Evolutionary conservation across 2,888 invertebrate species (phyloP).

Genomic region (Onthophagus sagittarius): DNA sequence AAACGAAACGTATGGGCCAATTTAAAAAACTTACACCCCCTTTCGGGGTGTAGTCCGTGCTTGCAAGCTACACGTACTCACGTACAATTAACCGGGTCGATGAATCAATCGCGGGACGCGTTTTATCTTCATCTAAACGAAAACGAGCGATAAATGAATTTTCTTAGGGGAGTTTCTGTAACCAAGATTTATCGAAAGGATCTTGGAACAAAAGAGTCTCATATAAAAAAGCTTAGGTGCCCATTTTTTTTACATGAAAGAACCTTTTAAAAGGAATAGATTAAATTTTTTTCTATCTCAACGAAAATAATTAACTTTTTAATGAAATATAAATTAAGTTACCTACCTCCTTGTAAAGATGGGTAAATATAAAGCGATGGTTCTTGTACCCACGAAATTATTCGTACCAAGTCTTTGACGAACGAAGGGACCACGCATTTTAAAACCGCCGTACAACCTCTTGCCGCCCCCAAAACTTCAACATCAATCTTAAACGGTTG

Average conservation of each 20-base stretch:
- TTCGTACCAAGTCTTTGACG: slow-evolving; percentile 69
- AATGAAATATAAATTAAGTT: neutral
- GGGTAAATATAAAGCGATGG: slow-evolving; percentile 71
- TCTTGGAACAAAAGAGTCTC: neutral
- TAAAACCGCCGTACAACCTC: slow-evolving; percentile 69
- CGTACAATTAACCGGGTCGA: slow-evolving; percentile 12
- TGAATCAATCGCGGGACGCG: slow-evolving; percentile 6
- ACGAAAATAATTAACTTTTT: neutral
- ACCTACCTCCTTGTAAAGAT: slow-evolving; percentile 66
- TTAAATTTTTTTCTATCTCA: slow-evolving; percentile 4
- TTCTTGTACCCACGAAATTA: slow-evolving; percentile 73
- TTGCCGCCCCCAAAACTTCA: slow-evolving; percentile 64
- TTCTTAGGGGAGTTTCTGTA: neutral
- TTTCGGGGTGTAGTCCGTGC: neutral
- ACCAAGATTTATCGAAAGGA: neutral
- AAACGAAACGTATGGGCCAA: neutral
- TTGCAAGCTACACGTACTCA: neutral
- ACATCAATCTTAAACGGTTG: slow-evolving; percentile 71
- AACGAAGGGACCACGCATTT: slow-evolving; percentile 70
- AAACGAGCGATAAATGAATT: neutral
- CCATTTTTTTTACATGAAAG: no score
- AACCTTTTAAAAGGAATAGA: no score
- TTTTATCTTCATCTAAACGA: neutral
- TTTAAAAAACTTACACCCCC: neutral
- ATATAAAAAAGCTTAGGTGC: neutral